phyloP scores from a whole-genome alignment of 2,113 vertebrate genomes.

The Pachyramphus minor region DNA sequence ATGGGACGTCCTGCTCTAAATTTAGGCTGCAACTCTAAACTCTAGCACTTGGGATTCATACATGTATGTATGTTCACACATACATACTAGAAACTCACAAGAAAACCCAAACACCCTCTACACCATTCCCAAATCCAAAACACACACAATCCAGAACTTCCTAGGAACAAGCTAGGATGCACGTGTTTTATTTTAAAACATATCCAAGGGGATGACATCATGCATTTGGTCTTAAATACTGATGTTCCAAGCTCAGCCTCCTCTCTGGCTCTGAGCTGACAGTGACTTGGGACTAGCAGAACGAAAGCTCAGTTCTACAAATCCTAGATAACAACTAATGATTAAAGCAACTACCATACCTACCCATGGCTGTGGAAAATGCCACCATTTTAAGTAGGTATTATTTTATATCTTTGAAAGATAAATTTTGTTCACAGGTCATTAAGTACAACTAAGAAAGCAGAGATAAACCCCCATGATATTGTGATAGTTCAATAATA shows the following conservation, averaged over 20 bases:
- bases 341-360: neutral
- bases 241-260: neutral
- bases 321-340: neutral
- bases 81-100: neutral
- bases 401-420: neutral
- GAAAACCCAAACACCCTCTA: rapidly evolving
- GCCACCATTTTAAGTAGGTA: neutral
- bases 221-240: neutral
- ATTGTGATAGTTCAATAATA: neutral
- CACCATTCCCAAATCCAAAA: neutral
- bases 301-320: neutral
- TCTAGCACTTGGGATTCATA: neutral
- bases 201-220: neutral
- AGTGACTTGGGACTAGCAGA: neutral
- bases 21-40: neutral
- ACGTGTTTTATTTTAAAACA: neutral
- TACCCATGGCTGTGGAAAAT: neutral
- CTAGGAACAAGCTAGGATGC: neutral
- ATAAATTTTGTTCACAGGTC: neutral
- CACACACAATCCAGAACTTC: neutral
- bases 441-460: neutral
- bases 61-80: too few relatives aligned
- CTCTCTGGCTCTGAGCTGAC: neutral
- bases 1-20: neutral
- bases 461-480: neutral